Percentiles rank a stretch among this genome's conserved stretches.
Conservation (phyloP, 2,888 invertebrate genomes). For the Maniola hyperantus region DNA sequence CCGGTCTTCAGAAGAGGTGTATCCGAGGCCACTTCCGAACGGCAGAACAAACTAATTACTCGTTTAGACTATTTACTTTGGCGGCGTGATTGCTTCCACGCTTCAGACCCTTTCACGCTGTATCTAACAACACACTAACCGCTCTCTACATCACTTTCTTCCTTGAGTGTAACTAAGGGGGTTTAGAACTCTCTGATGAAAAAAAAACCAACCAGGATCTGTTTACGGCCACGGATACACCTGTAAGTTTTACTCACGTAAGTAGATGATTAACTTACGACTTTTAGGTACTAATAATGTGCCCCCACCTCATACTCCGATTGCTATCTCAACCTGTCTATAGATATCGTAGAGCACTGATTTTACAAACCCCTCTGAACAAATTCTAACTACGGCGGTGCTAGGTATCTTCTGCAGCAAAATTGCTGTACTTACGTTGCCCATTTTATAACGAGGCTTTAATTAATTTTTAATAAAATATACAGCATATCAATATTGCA, state of each 20-base stretch:
- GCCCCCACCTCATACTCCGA: too few relatives aligned
- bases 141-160: conserved; percentile 7
- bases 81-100: conserved; percentile 66
- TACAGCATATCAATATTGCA: conserved; percentile 25
- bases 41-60: conserved; percentile 74
- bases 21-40: conserved; percentile 44
- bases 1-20: conserved; percentile 30
- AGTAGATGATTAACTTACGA: too few relatives aligned
- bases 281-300: too few relatives aligned
- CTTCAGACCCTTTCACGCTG: conserved; percentile 37
- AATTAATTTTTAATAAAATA: conserved; percentile 30
- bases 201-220: neutral
- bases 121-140: conserved; percentile 22
- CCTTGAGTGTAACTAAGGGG: neutral
- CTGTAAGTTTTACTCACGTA: too few relatives aligned
- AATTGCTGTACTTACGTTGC: conserved; percentile 1
- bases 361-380: neutral
- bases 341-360: neutral
- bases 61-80: conserved; percentile 72
- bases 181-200: neutral
- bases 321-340: too few relatives aligned
- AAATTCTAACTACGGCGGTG: neutral
- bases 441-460: conserved; percentile 19
- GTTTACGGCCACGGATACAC: too few relatives aligned
- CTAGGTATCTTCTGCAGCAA: neutral